Evolutionary conservation across 2,888 invertebrate species (phyloP), one percentile per base, ranked within the genome.

Genomic region (Camponotus fellah): DNA sequence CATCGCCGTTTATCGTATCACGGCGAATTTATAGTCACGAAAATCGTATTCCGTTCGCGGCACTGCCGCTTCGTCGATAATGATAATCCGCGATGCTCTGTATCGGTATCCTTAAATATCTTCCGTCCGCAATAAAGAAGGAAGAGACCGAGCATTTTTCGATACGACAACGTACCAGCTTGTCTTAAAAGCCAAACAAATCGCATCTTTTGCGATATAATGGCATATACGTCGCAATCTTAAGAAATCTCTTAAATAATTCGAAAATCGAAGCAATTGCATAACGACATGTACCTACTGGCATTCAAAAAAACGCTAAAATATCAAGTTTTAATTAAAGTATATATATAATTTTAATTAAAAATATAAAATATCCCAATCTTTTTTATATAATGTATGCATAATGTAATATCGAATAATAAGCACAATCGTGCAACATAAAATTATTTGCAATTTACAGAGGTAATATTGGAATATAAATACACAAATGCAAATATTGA

Each of bases 71-170:
- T 56, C 21, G 56, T 56, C 21, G 56, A 56, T 56, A 56, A 56
- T 56, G 56, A 56, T 56, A 21, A 56, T 56, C 56, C 56, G 21
- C 56, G 56, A 49, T 49, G 49, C 8, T 49, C 49, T 49, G 56
- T 58, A 58, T 56, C 56, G 21, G 56, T 58, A 21, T 21, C 56
- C 56, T 58, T 58, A 58, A 58, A n/a, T 21, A 58, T 58, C 56
- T 58, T 21, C 56, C 56, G 21, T 21, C 21, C 56, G 56, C 56
- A 58, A 58, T 58, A 58, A 58, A 58, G 56, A 58, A 53, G 49
- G 56, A 58, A 21, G 21, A 10, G 10, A 21, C 12, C 56, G 21
- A 58, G 21, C 9, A 58, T 58, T 58, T 58, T 10, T 58, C 56
- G 21, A 58, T 58, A 58, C 56, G 10, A 21, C 21, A 58, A 21